These are phyloP conservation scores for Rhea pennata DNA, from an alignment of 2,113 vertebrate species.

Conservation along the genomic window DNA sequence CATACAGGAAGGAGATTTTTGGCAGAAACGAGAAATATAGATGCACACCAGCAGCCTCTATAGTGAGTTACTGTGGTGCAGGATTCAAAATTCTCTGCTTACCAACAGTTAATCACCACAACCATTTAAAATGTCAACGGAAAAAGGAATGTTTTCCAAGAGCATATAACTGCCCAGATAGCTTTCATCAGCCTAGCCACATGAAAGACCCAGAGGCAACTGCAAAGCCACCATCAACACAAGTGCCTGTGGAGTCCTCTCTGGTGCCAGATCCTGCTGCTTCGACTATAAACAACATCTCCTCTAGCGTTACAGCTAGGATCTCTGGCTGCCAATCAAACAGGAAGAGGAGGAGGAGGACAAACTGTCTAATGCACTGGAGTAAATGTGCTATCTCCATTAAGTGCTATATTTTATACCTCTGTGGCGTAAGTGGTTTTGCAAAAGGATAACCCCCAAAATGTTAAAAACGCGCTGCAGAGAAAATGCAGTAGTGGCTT, in stretches of 20 bases:
- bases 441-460: constrained; percentile 38
- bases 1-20: not conserved
- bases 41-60: constrained; percentile 25
- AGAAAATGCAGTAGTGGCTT: constrained; percentile 2
- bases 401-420: constrained; percentile 35
- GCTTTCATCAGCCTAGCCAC: constrained; percentile 63
- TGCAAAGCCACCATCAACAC: constrained; percentile 71
- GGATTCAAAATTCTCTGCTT: constrained; percentile 75
- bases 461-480: constrained; percentile 2
- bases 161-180: constrained; percentile 63
- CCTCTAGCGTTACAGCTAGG: constrained; percentile 23
- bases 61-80: constrained; percentile 30
- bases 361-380: constrained; percentile 50
- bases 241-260: constrained; percentile 72
- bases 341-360: constrained; percentile 25
- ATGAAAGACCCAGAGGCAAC: constrained; percentile 78
- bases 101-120: constrained; percentile 77
- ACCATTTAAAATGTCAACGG: constrained; percentile 77
- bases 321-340: constrained; percentile 61
- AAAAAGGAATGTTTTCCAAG: constrained; percentile 75
- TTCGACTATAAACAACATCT: constrained; percentile 52
- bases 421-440: constrained; percentile 12
- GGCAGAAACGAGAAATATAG: constrained; percentile 57
- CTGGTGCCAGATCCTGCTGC: constrained; percentile 69
- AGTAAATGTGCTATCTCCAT: constrained; percentile 17